Evolutionary conservation across 1,140 invertebrate species (phyloP).

Genomic region (Muscidifurax raptorellus): DNA sequence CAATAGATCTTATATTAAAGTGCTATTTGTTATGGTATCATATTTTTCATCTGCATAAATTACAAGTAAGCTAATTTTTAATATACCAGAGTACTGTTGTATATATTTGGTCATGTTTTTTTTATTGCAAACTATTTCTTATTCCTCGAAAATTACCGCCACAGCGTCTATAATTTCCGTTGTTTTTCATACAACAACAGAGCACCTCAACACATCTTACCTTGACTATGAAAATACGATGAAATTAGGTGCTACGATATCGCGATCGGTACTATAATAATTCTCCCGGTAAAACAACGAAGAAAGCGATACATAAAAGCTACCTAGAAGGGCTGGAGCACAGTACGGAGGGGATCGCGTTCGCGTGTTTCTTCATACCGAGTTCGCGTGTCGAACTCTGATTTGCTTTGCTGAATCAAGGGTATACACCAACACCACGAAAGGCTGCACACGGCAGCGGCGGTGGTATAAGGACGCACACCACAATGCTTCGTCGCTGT

Average conservation of each 20-base stretch:
- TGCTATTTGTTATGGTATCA: no score
- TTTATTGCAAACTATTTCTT: neutral
- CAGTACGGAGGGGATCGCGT: constrained; percentile 57
- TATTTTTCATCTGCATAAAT: neutral
- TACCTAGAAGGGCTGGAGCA: constrained; percentile 38
- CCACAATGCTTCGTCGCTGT: neutral
- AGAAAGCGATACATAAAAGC: constrained; percentile 19
- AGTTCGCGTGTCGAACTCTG: constrained; percentile 74
- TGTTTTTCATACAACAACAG: neutral
- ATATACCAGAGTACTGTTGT: neutral
- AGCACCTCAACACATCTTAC: neutral
- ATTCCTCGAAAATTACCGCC: neutral
- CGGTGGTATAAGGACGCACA: constrained; percentile 51
- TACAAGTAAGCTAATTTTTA: neutral
- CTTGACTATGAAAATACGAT: neutral
- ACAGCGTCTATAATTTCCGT: neutral
- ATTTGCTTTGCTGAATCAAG: constrained; percentile 76
- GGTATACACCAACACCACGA: constrained; percentile 60
- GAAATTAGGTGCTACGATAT: neutral
- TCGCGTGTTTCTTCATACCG: constrained; percentile 72
- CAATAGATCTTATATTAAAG: no score
- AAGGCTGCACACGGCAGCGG: constrained; percentile 17
- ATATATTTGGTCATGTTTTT: neutral
- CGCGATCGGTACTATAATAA: neutral
- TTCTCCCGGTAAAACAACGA: constrained; percentile 17